Percentiles rank a stretch among this genome's conserved stretches.
phyloP scores from a whole-genome alignment of 1,140 invertebrate genomes.

The Pteromalus puparum region DNA sequence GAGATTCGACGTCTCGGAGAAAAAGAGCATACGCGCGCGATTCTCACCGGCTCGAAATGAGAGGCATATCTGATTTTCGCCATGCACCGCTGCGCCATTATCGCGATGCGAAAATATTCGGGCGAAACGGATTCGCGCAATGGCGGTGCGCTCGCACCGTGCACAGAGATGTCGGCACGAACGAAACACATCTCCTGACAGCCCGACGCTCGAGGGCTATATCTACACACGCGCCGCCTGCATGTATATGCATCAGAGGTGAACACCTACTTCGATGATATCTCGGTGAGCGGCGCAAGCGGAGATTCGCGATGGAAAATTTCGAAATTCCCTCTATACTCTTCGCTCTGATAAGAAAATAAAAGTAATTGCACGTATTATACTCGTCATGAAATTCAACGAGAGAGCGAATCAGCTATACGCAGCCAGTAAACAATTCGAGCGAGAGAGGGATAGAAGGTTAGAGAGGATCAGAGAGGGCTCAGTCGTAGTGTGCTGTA shows the following conservation, averaged over 20 bases:
- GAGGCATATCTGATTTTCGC: slow-evolving; percentile 41
- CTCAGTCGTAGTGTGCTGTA: slow-evolving; percentile 30
- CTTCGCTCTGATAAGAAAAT: too few species aligned
- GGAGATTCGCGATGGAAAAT: neutral
- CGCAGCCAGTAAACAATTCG: slow-evolving; percentile 20
- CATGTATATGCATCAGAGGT: slow-evolving; percentile 31
- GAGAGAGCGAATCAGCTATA: neutral
- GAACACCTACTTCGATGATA: slow-evolving; percentile 41
- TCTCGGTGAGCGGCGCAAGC: neutral
- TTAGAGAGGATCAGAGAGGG: slow-evolving; percentile 56
- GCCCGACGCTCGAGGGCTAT: slow-evolving; percentile 39
- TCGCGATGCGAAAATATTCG: slow-evolving; percentile 48
- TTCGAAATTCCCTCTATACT: neutral
- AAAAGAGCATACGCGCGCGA: neutral
- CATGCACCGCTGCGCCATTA: slow-evolving; percentile 17
- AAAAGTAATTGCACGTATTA: neutral
- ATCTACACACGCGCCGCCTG: neutral
- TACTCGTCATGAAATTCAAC: slow-evolving; percentile 8
- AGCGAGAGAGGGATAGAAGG: slow-evolving; percentile 29
- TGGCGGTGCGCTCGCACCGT: neutral
- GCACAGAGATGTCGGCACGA: slow-evolving; percentile 35
- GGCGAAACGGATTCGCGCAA: slow-evolving; percentile 31
- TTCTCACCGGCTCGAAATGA: slow-evolving; percentile 21
- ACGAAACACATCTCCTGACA: slow-evolving; percentile 43
- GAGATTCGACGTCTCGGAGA: slow-evolving; percentile 12